Evolutionary conservation across 2,113 vertebrate genomes (phyloP).

Genomic region (Tonatia bakeri): DNA sequence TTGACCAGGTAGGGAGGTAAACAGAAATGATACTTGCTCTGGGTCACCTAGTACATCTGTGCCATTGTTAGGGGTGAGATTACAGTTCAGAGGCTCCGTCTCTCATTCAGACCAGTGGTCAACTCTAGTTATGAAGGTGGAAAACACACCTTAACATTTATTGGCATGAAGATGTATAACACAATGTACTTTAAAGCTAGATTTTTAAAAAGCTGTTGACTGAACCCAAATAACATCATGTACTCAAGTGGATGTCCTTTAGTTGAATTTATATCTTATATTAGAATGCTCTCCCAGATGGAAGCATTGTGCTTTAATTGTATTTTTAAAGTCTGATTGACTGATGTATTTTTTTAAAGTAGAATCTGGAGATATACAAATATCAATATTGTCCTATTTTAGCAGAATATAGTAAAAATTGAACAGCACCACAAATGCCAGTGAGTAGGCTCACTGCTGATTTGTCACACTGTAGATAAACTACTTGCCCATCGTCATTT

Average conservation of each 20-base stretch:
- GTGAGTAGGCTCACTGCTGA: neutral
- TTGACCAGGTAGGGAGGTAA: neutral
- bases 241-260: neutral
- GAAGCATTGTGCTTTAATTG: neutral
- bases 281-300: neutral
- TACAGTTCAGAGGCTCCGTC: neutral
- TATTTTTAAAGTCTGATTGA: neutral
- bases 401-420: neutral
- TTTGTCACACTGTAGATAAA: neutral
- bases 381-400: neutral
- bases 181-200: neutral
- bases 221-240: neutral
- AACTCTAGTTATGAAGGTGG: neutral
- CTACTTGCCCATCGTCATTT: neutral
- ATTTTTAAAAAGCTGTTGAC: neutral
- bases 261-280: constrained; percentile 9
- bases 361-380: constrained; percentile 5
- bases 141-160: neutral
- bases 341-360: neutral
- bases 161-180: neutral
- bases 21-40: neutral
- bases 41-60: neutral
- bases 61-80: neutral
- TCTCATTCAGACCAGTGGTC: neutral
- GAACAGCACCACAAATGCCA: neutral